Percentiles rank a stretch among this genome's conserved stretches.
Conservation (phyloP, 1,140 invertebrate genomes). For the Drosophila pectinifera region DNA sequence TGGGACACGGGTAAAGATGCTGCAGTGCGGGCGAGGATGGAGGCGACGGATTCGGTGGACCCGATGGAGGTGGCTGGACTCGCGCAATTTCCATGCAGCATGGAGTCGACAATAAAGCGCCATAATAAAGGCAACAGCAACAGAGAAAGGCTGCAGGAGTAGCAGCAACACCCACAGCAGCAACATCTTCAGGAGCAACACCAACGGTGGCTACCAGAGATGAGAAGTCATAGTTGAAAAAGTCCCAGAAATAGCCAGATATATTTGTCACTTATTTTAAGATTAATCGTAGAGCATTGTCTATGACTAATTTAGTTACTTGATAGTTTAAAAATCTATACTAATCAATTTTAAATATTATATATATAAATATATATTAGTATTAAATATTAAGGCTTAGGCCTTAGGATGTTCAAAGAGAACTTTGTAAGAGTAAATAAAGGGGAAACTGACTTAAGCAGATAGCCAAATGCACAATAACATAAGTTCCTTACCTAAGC, state of each 20-base stretch:
- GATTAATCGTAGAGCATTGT: neutral
- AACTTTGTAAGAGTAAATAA: too few relatives aligned
- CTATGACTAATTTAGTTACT: neutral
- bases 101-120: conserved; percentile 64
- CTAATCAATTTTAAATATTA: too few relatives aligned
- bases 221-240: neutral
- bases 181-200: conserved; percentile 14
- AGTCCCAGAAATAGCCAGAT: neutral
- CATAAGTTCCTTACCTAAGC: too few relatives aligned
- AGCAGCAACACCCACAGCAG: conserved; percentile 13
- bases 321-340: too few relatives aligned
- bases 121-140: conserved; percentile 65
- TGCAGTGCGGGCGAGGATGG: conserved; percentile 21
- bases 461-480: neutral
- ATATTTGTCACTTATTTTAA: neutral
- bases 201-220: conserved; percentile 1
- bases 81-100: conserved; percentile 70
- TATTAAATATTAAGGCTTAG: too few relatives aligned
- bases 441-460: too few relatives aligned
- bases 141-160: conserved; percentile 6
- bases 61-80: conserved; percentile 24
- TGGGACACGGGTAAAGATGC: conserved; percentile 37
- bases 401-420: too few relatives aligned
- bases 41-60: conserved; percentile 20
- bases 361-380: too few relatives aligned